Evolutionary conservation across 37 sponge, comb jelly and placozoan genomes (phyloP).

Genomic region (Halisarca cf. caerulea): DNA sequence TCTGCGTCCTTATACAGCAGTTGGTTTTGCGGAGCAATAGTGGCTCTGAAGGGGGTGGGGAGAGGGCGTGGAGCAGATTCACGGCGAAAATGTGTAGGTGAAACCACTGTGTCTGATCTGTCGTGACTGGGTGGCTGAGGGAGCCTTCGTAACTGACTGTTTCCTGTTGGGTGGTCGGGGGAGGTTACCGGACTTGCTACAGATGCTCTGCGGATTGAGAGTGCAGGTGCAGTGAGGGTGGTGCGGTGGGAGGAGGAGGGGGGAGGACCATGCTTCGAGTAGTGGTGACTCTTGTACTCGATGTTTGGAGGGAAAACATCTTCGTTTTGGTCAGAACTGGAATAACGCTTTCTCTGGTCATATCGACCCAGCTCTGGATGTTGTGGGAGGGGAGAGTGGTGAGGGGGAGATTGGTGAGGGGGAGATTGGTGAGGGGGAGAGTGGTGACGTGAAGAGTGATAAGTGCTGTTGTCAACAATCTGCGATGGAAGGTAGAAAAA

Average conservation of each 20-base stretch:
- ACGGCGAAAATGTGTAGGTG: constrained; percentile 17
- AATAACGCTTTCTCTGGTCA: too few species aligned
- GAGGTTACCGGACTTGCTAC: constrained; percentile 27
- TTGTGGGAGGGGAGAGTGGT: too few species aligned
- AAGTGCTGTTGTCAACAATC: too few species aligned
- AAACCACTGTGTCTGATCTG: background rate
- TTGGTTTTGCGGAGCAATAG: constrained; percentile 1
- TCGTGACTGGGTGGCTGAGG: constrained; percentile 12
- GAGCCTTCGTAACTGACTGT: background rate
- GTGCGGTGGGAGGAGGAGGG: background rate
- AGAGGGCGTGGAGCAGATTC: constrained; percentile 76
- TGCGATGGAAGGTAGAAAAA: too few species aligned
- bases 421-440: too few species aligned
- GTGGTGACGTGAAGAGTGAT: too few species aligned
- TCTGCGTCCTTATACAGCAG: background rate
- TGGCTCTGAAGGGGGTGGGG: constrained; percentile 60
- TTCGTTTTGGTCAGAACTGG: too few species aligned
- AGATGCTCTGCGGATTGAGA: constrained; percentile 22
- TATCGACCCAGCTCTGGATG: too few species aligned
- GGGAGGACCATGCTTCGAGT: background rate
- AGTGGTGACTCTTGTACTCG: too few species aligned
- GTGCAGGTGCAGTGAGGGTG: constrained; percentile 24
- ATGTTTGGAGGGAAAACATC: too few species aligned
- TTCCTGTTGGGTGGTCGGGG: background rate
- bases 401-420: too few species aligned